Evolutionary conservation across 30 jellyfish, hydroid and myxozoan species (phyloP).

Genomic region (Haliclystus octoradiatus): DNA sequence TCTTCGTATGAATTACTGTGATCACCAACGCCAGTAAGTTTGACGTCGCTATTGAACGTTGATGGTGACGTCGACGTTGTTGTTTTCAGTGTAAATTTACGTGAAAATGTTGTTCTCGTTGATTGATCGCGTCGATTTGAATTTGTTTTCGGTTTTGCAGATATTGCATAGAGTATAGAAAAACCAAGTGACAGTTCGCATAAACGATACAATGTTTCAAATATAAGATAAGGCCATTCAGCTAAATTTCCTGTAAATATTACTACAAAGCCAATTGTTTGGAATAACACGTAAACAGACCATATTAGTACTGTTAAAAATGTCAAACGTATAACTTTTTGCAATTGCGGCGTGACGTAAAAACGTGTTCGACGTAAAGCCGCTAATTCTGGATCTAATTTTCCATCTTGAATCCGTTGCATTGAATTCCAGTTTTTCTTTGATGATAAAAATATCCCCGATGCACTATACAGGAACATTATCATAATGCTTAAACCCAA

Average conservation of each 20-base stretch:
- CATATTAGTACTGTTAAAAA: constrained; percentile 3
- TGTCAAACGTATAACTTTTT: constrained; percentile 37
- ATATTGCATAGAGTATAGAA: constrained; percentile 26
- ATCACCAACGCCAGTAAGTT: not conserved
- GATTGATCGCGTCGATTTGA: not conserved
- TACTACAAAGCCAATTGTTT: not conserved
- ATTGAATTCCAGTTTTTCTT: constrained; percentile 4
- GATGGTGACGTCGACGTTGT: not conserved
- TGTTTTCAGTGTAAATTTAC: not conserved
- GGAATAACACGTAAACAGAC: not conserved
- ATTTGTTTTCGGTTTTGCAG: constrained; percentile 20
- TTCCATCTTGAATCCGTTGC: not conserved
- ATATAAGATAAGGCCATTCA: constrained; percentile 48
- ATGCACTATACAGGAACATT: constrained; percentile 29
- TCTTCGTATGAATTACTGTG: not conserved
- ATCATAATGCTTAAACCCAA: constrained; percentile 28
- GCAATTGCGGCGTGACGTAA: constrained; percentile 1
- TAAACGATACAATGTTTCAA: constrained; percentile 30
- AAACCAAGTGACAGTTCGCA: constrained; percentile 29
- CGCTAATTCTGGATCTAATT: not conserved
- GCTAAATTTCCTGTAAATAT: not conserved
- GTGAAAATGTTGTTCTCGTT: not conserved
- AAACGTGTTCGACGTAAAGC: not conserved
- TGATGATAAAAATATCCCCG: constrained; percentile 15
- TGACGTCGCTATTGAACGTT: not conserved